Evolutionary conservation across 2,113 vertebrate genomes (phyloP).

Genomic region (Astur gentilis): DNA sequence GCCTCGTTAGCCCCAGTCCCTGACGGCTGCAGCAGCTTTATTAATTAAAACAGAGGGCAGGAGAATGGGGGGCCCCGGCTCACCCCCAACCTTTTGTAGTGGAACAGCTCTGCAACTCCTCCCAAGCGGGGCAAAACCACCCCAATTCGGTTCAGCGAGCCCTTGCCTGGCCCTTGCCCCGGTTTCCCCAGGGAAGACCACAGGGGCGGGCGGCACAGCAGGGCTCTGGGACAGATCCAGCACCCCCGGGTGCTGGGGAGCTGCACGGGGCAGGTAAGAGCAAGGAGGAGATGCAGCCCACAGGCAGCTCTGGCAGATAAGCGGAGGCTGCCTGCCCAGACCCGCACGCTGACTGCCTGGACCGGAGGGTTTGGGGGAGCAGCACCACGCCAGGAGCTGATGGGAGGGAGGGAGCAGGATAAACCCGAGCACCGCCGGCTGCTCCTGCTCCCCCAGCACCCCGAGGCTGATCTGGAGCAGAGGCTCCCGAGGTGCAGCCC

Average conservation of each 20-base stretch:
- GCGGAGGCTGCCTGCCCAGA: neutral
- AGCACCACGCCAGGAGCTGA: rapidly evolving
- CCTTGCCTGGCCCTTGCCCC: neutral
- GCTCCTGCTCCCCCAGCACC: neutral
- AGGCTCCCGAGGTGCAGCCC: neutral
- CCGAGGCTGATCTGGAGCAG: rapidly evolving
- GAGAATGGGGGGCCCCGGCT: neutral
- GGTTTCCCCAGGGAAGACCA: neutral
- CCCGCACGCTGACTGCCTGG: neutral
- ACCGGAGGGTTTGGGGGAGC: neutral
- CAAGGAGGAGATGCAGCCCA: neutral
- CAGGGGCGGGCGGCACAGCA: rapidly evolving
- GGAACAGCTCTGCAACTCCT: neutral
- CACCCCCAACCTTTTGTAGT: neutral
- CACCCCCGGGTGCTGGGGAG: neutral
- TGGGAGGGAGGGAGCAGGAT: neutral
- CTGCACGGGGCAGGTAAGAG: neutral
- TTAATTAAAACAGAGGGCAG: neutral
- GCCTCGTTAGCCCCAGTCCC: neutral
- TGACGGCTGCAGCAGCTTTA: neutral
- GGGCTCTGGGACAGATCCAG: neutral
- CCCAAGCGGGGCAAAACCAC: rapidly evolving
- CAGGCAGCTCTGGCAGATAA: neutral
- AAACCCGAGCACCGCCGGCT: neutral
- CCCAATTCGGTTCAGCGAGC: rapidly evolving